Conservation (phyloP, 2,113 vertebrate species). For the Polypterus bichir region DNA sequence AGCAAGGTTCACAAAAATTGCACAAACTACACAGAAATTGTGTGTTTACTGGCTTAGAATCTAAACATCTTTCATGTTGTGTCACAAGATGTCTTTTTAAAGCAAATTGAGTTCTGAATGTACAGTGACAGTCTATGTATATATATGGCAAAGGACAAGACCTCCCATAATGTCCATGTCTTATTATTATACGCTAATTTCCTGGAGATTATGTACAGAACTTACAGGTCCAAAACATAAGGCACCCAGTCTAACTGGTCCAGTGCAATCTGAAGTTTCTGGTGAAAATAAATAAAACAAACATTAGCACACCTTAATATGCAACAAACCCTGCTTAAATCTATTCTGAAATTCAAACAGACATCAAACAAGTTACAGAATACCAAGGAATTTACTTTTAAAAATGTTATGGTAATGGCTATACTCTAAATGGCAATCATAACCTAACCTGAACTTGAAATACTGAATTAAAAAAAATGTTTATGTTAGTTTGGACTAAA, state of each 20-base stretch:
- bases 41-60: background rate
- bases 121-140: background rate
- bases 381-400: no score
- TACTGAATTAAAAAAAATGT: no score
- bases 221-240: background rate
- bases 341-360: no score
- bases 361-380: no score
- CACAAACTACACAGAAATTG: background rate
- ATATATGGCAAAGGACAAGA: conserved; percentile 4
- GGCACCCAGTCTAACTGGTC: background rate
- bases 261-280: no score
- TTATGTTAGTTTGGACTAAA: no score
- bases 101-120: conserved; percentile 3
- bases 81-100: conserved; percentile 1
- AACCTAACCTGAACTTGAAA: no score
- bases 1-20: background rate
- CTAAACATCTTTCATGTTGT: background rate
- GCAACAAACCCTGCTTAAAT: no score
- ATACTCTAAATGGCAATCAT: no score
- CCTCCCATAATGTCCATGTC: background rate
- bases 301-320: no score
- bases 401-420: no score
- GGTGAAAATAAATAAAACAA: no score
- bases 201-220: background rate
- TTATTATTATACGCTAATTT: background rate